These are phyloP conservation scores for Lasaia peninsularis DNA, from an alignment of 1,140 invertebrate species.

Conservation along the genomic window DNA sequence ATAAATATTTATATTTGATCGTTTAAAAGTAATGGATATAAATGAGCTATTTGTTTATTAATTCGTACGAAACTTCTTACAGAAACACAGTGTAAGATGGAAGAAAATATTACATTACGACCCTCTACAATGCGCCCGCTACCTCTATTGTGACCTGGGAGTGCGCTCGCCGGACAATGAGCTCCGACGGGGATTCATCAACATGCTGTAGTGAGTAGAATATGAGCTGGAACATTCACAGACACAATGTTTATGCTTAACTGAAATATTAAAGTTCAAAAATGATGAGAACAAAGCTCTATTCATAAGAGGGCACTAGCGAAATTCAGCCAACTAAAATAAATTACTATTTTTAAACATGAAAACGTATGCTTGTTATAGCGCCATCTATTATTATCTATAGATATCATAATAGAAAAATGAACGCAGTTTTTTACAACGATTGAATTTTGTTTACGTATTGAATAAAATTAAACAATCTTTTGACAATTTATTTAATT, in stretches of 20 bases:
- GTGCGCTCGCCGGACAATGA: conserved; percentile 34
- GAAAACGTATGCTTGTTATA: too few relatives aligned
- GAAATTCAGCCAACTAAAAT: too few relatives aligned
- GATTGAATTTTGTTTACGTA: too few relatives aligned
- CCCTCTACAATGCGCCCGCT: conserved; percentile 55
- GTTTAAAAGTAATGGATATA: background rate
- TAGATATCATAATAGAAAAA: too few relatives aligned
- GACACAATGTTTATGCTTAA: background rate
- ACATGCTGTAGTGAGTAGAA: conserved; percentile 58
- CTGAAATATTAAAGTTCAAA: background rate
- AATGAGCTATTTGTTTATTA: conserved; percentile 3
- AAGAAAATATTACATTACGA: conserved; percentile 54
- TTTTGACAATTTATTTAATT: too few relatives aligned
- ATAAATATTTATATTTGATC: too few relatives aligned
- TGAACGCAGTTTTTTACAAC: too few relatives aligned
- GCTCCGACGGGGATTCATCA: conserved; percentile 43
- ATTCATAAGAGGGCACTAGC: too few relatives aligned
- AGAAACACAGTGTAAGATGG: conserved; percentile 58
- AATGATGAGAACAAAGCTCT: background rate
- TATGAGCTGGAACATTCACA: background rate
- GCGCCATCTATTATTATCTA: too few relatives aligned
- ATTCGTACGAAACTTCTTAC: conserved; percentile 23
- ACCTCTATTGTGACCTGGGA: conserved; percentile 56
- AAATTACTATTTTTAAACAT: too few relatives aligned
- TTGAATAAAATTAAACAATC: too few relatives aligned